Percentiles rank a stretch among this genome's conserved stretches.
Conservation (phyloP, 2,797 vertebrate species). For the Gymnodraco acuticeps region DNA sequence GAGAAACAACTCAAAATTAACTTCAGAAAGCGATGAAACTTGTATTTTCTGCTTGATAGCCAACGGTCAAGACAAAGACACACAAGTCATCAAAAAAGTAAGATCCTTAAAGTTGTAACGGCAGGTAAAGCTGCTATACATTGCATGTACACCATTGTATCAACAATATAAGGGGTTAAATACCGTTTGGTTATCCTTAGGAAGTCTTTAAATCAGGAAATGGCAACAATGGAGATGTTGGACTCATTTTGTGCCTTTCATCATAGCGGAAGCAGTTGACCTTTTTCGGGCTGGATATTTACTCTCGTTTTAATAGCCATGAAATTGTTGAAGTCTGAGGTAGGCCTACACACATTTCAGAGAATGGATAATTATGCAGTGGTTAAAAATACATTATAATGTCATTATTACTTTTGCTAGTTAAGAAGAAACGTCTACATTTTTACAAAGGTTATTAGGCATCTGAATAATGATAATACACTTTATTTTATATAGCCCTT, state of each 20-base stretch:
- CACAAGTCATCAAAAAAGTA: slow-evolving; percentile 64
- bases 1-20: accelerated
- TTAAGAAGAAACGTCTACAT: neutral
- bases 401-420: neutral
- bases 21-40: neutral
- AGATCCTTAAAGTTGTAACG: neutral
- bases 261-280: too few species aligned
- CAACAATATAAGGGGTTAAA: neutral
- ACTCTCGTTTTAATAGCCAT: too few species aligned
- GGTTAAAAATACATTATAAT: neutral
- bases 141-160: neutral
- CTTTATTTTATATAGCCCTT: too few species aligned
- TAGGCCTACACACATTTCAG: too few species aligned
- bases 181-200: neutral
- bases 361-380: neutral
- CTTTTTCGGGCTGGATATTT: too few species aligned
- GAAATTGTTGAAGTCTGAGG: too few species aligned
- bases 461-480: neutral
- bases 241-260: too few species aligned
- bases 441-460: neutral
- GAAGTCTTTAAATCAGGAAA: neutral
- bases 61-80: slow-evolving; percentile 38
- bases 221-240: too few species aligned
- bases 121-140: neutral
- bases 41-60: slow-evolving; percentile 75